A percentile compares a stretch with the other conserved stretches of the same genome.
Evolutionary conservation across 2,888 invertebrate genomes (phyloP).

Genomic region (Aphodius granarius): DNA sequence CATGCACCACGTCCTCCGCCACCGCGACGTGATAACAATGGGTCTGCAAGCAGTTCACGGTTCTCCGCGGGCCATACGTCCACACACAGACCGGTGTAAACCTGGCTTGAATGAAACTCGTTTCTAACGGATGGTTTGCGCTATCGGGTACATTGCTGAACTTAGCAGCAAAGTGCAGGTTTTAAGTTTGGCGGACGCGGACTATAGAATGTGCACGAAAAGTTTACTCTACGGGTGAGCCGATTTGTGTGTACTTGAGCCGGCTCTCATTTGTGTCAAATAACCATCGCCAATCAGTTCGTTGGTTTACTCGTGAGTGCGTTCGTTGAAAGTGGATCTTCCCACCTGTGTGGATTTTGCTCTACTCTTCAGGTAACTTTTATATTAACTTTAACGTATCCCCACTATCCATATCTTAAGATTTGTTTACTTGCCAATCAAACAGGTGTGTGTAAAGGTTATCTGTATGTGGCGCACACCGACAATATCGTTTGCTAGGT

Average conservation of each 20-base stretch:
- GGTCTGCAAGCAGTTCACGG: not conserved
- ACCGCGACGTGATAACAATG: not conserved
- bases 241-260: not conserved
- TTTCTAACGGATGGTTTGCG: slow-evolving; percentile 20
- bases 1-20: slow-evolving; percentile 1
- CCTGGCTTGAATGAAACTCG: slow-evolving; percentile 24
- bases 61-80: slow-evolving; percentile 1
- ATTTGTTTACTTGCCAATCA: slow-evolving; percentile 9
- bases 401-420: slow-evolving; percentile 2
- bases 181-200: slow-evolving; percentile 16
- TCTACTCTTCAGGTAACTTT: slow-evolving; percentile 12
- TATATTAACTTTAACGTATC: slow-evolving; percentile 15
- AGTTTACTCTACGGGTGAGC: not conserved
- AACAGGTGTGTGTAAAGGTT: slow-evolving; percentile 1
- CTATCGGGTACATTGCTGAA: slow-evolving; percentile 14
- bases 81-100: slow-evolving; percentile 20
- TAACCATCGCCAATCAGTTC: not conserved
- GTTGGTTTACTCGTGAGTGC: not conserved
- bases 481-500: not conserved
- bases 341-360: slow-evolving; percentile 8
- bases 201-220: not conserved
- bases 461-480: not conserved
- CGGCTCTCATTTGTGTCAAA: not conserved
- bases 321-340: slow-evolving; percentile 4
- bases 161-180: slow-evolving; percentile 10